Percentiles rank a stretch among this genome's conserved stretches.
phyloP scores from a whole-genome alignment of 2,113 vertebrate genomes.

The Aspiorhynchus laticeps region DNA sequence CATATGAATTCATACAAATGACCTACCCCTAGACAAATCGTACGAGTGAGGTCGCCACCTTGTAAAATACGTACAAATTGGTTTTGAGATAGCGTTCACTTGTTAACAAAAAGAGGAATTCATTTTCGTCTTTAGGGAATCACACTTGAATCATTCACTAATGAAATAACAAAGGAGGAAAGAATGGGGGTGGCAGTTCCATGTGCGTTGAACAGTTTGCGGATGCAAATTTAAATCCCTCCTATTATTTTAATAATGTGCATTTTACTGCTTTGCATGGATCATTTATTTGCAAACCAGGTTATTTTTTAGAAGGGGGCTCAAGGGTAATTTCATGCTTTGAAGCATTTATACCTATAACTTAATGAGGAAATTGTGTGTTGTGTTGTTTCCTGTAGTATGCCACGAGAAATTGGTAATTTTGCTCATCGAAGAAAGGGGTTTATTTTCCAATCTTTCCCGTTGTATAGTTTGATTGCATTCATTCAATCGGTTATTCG shows the following conservation, averaged over 20 bases:
- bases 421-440: slow-evolving; percentile 72
- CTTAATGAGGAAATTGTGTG: slow-evolving; percentile 96
- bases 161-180: slow-evolving; percentile 53
- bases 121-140: slow-evolving; percentile 54
- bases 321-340: slow-evolving; percentile 99
- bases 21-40: too few relatives aligned
- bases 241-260: slow-evolving; percentile 94
- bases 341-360: slow-evolving; percentile 95
- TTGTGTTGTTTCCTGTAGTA: slow-evolving; percentile 83
- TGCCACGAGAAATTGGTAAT: slow-evolving; percentile 74
- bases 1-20: too few relatives aligned
- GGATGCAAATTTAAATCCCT: slow-evolving; percentile 90
- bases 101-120: slow-evolving; percentile 33
- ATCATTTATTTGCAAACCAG: slow-evolving; percentile 98
- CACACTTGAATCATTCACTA: slow-evolving; percentile 2
- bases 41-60: too few relatives aligned
- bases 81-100: neutral
- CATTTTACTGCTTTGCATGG: slow-evolving; percentile 85
- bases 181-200: slow-evolving; percentile 61
- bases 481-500: neutral
- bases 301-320: slow-evolving; percentile 92
- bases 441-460: slow-evolving; percentile 48
- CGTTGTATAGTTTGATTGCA: neutral
- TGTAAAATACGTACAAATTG: too few relatives aligned
- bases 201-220: slow-evolving; percentile 79